Base-by-base conservation (phyloP, 2,888 invertebrate genomes). In the Philereme vetulata region DNA sequence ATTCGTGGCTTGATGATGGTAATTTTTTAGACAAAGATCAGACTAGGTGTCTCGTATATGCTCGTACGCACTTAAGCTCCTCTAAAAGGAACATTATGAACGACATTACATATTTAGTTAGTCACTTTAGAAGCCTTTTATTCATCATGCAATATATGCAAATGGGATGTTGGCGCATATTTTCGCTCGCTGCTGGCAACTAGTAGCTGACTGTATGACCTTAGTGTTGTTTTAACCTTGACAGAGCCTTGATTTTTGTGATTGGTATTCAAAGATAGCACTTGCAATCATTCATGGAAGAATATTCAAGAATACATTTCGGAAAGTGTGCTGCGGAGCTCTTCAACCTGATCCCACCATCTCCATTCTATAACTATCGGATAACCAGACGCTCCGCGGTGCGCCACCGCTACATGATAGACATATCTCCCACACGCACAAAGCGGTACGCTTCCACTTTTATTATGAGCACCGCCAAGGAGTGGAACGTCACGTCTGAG, bases 1-100 rank as follows among this genome's bases (percentile, higher is more conserved):
- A 54, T 45, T 40, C 49, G 38, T 40, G 40, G 32, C 42, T 9
- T 45, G 51, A 58, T 54, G 51, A 45, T 61, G 52, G 32, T 56
- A 40, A 53, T 36, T 55, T 44, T 55, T 62, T 53, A 51, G 55
- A 58, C 58, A 58, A 62, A 51, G 32, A 62, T 55, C 58, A 32
- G 46, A 4, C 33, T 46, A 51, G 51, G 40, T 38, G 38, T 43
- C 32, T 11, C 33, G 10, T n/a, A 34, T 48, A 49, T 53, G 48
- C 48, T 51, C 40, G 36, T 47, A 42, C 10, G 35, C 36, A 48
- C 8, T 42, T 43, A 48, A 44, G n/a, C 52, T 52, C 32, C 51
- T 47, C 36, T 38, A 52, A 8, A 40, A 36, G 56, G 38, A 45
- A 51, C 51, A 56, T 51, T 51, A 56, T 51, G 34, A 46, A 38